Evolutionary conservation across 2,888 invertebrate species (phyloP).

Genomic region (Sisyra terminalis): DNA sequence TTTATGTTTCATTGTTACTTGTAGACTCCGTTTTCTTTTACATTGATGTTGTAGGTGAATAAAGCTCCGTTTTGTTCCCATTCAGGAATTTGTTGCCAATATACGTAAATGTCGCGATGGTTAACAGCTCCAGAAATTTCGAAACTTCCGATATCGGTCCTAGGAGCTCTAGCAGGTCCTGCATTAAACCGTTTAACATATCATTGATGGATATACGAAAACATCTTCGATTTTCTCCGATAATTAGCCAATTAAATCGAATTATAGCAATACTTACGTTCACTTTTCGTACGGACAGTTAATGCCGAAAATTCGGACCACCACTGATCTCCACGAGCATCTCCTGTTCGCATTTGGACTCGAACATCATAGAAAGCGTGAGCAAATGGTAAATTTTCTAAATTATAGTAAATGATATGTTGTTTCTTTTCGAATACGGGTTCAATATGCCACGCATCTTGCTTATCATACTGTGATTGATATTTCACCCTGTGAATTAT

Average conservation of each 20-base stretch:
- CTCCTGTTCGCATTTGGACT: slow-evolving; percentile 44
- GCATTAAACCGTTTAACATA: slow-evolving; percentile 9
- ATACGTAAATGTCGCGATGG: slow-evolving; percentile 47
- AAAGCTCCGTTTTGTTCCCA: slow-evolving; percentile 56
- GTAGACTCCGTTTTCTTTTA: slow-evolving; percentile 20
- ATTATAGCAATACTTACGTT: background rate
- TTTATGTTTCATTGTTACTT: background rate
- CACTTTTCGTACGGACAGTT: slow-evolving; percentile 8
- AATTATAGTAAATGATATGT: slow-evolving; percentile 19
- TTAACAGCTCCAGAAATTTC: slow-evolving; percentile 32
- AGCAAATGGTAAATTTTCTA: slow-evolving; percentile 43
- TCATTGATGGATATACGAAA: too few species aligned
- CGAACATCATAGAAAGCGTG: slow-evolving; percentile 55
- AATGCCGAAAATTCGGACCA: slow-evolving; percentile 51
- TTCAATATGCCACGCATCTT: slow-evolving; percentile 26
- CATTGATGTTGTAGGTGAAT: slow-evolving; percentile 49
- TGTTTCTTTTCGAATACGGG: slow-evolving; percentile 8
- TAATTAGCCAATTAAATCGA: too few species aligned
- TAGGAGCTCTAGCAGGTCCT: slow-evolving; percentile 52
- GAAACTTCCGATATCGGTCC: slow-evolving; percentile 56
- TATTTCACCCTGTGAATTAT: slow-evolving; percentile 32
- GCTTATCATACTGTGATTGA: slow-evolving; percentile 30
- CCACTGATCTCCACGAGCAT: slow-evolving; percentile 32
- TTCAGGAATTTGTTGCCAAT: slow-evolving; percentile 60
- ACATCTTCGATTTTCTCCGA: too few species aligned